phyloP scores from a whole-genome alignment of 2,113 vertebrate genomes.

The Macquaria ambigua region DNA sequence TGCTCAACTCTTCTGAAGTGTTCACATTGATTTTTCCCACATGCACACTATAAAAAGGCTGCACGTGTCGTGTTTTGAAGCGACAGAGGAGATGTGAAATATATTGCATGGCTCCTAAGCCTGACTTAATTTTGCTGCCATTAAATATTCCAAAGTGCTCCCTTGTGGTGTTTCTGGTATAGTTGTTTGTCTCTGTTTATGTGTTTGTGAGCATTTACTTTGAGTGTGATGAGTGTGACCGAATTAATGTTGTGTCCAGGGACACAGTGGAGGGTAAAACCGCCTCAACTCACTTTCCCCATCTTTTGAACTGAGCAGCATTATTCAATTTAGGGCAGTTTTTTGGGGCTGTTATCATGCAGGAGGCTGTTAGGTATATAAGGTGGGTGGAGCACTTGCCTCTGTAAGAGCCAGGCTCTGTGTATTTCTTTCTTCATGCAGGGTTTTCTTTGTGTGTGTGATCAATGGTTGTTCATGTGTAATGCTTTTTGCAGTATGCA shows the following conservation, averaged over 20 bases:
- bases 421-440: background rate
- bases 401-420: background rate
- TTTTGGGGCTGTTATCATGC: background rate
- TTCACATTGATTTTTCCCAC: too few relatives aligned
- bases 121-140: constrained; percentile 4
- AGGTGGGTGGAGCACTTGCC: background rate
- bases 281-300: background rate
- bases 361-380: background rate
- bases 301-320: background rate
- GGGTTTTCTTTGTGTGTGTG: background rate
- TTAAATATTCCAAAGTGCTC: constrained; percentile 26
- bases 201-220: constrained; percentile 17
- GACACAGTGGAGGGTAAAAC: background rate
- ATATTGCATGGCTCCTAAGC: constrained; percentile 2
- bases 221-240: background rate
- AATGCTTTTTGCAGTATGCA: background rate
- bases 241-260: background rate
- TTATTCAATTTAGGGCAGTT: background rate
- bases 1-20: too few relatives aligned
- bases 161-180: background rate
- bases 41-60: background rate
- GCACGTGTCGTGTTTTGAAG: background rate
- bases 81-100: background rate
- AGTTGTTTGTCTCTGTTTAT: constrained; percentile 26
- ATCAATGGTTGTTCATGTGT: background rate